These are phyloP conservation scores for Tetrax tetrax DNA, from an alignment of 2,113 vertebrate genomes.

Conservation along the genomic window DNA sequence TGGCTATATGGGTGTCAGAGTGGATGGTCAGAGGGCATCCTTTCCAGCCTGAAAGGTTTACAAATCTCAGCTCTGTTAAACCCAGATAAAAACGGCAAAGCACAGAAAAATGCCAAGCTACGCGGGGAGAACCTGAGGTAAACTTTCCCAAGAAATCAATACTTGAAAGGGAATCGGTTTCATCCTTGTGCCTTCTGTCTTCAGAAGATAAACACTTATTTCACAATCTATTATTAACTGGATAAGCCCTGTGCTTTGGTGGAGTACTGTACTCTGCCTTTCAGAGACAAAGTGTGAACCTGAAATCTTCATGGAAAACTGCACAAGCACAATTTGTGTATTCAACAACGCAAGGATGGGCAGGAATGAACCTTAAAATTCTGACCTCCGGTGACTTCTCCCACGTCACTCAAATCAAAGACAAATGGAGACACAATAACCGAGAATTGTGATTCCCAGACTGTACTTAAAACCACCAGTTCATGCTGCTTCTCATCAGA, in stretches of 20 bases:
- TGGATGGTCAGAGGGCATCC: neutral
- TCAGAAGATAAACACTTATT: neutral
- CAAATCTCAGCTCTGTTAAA: neutral
- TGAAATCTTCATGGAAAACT: neutral
- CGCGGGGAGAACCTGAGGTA: accelerated
- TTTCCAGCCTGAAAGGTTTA: neutral
- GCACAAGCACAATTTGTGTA: neutral
- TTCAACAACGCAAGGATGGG: neutral
- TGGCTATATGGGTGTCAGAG: neutral
- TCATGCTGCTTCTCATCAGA: constrained; percentile 36
- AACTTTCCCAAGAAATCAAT: neutral
- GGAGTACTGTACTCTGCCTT: neutral
- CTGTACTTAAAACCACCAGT: neutral
- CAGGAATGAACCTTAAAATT: neutral
- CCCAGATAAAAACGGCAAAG: neutral
- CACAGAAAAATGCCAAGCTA: neutral
- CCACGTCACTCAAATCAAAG: neutral
- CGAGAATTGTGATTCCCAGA: neutral
- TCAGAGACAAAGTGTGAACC: neutral
- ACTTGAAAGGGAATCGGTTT: neutral
- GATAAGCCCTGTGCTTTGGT: neutral
- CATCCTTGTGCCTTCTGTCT: neutral
- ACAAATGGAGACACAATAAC: neutral
- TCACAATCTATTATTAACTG: neutral
- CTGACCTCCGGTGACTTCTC: neutral